Conservation (phyloP, 1,140 invertebrate species). For the Delia radicum region DNA sequence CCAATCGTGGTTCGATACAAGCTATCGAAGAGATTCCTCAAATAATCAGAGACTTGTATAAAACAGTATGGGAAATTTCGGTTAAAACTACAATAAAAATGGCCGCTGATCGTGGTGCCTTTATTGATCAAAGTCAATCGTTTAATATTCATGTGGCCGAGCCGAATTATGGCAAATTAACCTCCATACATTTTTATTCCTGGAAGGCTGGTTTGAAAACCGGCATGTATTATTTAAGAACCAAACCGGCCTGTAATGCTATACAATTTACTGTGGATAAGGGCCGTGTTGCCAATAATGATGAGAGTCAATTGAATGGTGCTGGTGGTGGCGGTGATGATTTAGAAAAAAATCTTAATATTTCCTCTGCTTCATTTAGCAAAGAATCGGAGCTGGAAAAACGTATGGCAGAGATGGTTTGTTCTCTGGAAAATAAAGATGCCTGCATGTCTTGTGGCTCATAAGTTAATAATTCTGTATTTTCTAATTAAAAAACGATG, state of each 20-base stretch:
- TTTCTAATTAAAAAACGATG: too few relatives aligned
- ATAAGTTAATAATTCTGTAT: background rate
- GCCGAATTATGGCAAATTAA: constrained; percentile 90
- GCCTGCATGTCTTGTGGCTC: constrained; percentile 80
- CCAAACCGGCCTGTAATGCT: constrained; percentile 93
- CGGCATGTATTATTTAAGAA: constrained; percentile 98
- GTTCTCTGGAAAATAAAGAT: constrained; percentile 86
- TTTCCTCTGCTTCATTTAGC: background rate
- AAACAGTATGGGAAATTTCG: constrained; percentile 98
- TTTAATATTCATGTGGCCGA: constrained; percentile 96
- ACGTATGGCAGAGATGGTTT: constrained; percentile 75
- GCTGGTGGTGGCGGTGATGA: constrained; percentile 20
- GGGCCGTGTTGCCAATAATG: constrained; percentile 58
- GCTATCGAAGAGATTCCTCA: constrained; percentile 85
- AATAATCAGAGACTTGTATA: constrained; percentile 89
- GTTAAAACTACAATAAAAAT: constrained; percentile 94
- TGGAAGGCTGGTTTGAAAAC: constrained; percentile 98
- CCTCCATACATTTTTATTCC: constrained; percentile 97
- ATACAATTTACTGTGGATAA: constrained; percentile 99
- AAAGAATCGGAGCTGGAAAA: constrained; percentile 57
- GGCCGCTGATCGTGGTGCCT: constrained; percentile 96
- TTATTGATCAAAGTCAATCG: constrained; percentile 98
- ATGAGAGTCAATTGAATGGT: background rate
- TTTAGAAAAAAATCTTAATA: constrained; percentile 26
- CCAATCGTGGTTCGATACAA: constrained; percentile 92